Conservation (phyloP, 2,113 vertebrate species). For the Salminus brasiliensis region DNA sequence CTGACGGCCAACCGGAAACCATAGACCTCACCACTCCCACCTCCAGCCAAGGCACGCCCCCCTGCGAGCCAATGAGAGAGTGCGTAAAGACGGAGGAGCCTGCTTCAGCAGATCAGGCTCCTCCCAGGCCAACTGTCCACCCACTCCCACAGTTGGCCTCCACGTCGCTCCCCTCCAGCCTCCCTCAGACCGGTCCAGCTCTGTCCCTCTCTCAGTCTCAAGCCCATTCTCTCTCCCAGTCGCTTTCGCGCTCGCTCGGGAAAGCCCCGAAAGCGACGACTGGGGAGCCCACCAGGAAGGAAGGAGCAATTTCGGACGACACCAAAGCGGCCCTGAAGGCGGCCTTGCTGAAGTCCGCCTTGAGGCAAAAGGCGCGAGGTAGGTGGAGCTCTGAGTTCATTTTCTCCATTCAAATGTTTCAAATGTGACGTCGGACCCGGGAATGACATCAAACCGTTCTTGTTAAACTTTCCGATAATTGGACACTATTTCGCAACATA, state of each 20-base stretch:
- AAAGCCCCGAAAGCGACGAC: slow-evolving; percentile 62
- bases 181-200: slow-evolving; percentile 63
- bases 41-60: slow-evolving; percentile 63
- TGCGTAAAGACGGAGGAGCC: slow-evolving; percentile 55
- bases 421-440: too few relatives aligned
- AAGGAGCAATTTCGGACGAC: slow-evolving; percentile 91
- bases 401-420: too few relatives aligned
- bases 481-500: too few relatives aligned
- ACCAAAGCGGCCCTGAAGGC: slow-evolving; percentile 93
- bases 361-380: slow-evolving; percentile 87
- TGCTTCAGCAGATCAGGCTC: slow-evolving; percentile 15
- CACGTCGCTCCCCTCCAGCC: slow-evolving; percentile 45
- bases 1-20: slow-evolving; percentile 80
- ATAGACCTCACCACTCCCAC: slow-evolving; percentile 83
- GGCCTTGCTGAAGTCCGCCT: slow-evolving; percentile 85
- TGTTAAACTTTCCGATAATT: too few relatives aligned
- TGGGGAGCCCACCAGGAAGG: slow-evolving; percentile 77
- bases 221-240: slow-evolving; percentile 74
- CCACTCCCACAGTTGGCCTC: slow-evolving; percentile 52
- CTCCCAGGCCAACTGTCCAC: slow-evolving; percentile 54
- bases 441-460: too few relatives aligned
- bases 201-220: slow-evolving; percentile 74
- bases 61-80: slow-evolving; percentile 65
- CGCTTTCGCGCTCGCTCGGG: slow-evolving; percentile 73
- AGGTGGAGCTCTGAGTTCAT: slow-evolving; percentile 28